phyloP scores from a whole-genome alignment of 1,140 invertebrate genomes.

The Frieseomelitta varia region DNA sequence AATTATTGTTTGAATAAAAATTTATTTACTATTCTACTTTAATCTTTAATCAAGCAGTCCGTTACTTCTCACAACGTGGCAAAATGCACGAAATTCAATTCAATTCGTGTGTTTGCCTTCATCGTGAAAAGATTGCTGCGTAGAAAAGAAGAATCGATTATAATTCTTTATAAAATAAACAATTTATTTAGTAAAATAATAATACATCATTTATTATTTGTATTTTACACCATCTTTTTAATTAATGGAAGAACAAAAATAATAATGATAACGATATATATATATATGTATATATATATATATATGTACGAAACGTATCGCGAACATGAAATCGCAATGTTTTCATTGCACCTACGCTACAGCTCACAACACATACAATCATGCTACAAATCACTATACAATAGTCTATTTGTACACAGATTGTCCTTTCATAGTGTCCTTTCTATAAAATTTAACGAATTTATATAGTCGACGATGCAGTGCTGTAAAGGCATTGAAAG shows the following conservation, averaged over 20 bases:
- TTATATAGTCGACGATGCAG: slow-evolving; percentile 40
- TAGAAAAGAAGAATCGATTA: too few relatives aligned
- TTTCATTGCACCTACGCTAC: slow-evolving; percentile 41
- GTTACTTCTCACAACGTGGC: background rate
- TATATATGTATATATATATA: too few relatives aligned
- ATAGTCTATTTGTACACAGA: slow-evolving; percentile 63
- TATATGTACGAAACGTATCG: slow-evolving; percentile 33
- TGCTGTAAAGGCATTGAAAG: slow-evolving; percentile 50
- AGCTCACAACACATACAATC: slow-evolving; percentile 52
- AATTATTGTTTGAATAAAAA: background rate
- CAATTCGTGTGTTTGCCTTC: background rate
- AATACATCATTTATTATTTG: slow-evolving; percentile 63
- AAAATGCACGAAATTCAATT: background rate
- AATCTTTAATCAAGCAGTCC: background rate
- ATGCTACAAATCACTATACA: slow-evolving; percentile 61
- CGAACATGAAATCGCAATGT: slow-evolving; percentile 36
- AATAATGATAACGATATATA: slow-evolving; percentile 30
- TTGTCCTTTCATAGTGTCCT: slow-evolving; percentile 62
- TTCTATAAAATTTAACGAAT: slow-evolving; percentile 50
- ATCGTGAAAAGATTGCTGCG: background rate
- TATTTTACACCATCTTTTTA: slow-evolving; percentile 53
- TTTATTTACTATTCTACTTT: background rate
- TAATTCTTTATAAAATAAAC: slow-evolving; percentile 65
- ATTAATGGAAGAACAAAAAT: slow-evolving; percentile 62
- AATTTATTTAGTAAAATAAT: slow-evolving; percentile 71